phyloP scores from a whole-genome alignment of 2,797 vertebrate species.

The Cossypha polioptera region DNA sequence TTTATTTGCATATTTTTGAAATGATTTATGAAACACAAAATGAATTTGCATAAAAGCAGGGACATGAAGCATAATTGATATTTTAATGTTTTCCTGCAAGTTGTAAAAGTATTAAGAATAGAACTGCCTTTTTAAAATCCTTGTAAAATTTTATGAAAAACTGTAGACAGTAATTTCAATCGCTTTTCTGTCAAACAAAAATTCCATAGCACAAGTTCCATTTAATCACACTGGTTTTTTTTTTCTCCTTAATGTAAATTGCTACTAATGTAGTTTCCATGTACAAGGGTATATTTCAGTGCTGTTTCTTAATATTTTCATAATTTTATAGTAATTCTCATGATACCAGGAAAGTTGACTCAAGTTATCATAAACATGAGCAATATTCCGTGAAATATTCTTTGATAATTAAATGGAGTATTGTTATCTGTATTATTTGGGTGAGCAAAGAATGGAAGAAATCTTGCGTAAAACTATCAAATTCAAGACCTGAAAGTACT shows the following conservation, averaged over 20 bases:
- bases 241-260: background rate
- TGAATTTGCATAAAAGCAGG: background rate
- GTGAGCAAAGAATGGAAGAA: background rate
- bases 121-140: background rate
- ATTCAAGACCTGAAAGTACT: background rate
- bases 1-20: background rate
- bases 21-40: background rate
- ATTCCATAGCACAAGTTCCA: background rate
- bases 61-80: background rate
- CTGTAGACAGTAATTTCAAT: background rate
- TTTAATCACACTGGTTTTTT: background rate
- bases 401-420: background rate
- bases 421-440: background rate
- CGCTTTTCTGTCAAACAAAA: background rate
- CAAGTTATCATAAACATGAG: background rate
- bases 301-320: background rate
- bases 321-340: background rate
- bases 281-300: background rate
- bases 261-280: background rate
- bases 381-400: background rate
- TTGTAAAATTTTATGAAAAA: background rate
- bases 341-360: background rate
- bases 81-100: background rate
- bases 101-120: background rate
- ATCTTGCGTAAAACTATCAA: background rate